Evolutionary conservation across 1,140 invertebrate species (phyloP), one percentile per base, ranked within the genome.

Genomic region (Drosophila burlai): DNA sequence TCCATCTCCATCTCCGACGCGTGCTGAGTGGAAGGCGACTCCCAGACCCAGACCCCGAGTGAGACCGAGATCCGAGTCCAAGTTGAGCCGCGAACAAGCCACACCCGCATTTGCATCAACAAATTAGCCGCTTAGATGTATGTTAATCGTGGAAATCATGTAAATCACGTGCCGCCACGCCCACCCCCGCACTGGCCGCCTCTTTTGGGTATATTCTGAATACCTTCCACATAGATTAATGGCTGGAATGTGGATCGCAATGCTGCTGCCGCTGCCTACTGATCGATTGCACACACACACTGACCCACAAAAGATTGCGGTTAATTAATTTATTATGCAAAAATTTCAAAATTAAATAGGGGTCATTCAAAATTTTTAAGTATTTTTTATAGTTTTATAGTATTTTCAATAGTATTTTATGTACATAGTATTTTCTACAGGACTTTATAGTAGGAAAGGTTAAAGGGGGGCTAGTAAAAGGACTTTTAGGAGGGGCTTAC

Each of bases 81-180:
- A 26, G 18, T 63, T 36, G 46, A 47, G 31, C 66, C 31, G 61
- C 16, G 67, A 54, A 69, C 49, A 40, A 49, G 71, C 78, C 80
- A 80, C 82, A 82, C 83, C 82, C 80, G 66, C 69, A 73, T 73
- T 73, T 72, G 67, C 54, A 60, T 73, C 69, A 59, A 82, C 74
- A 78, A 74, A 76, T 85, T 79, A 75, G 69, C 43, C 59, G 67
- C 60, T 55, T 50, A 58, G 59, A 63, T 40, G 46, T 76, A 83
- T 81, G 60, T 76, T 66, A 66, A 46, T 45, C 63, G 79, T 84
- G 82, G 79, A 76, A 66, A 46, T 45, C 63, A 86, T 84, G 82
- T 85, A 80, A 66, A 46, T 65, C 54, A 73, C 80, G 54, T 78
- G 69, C 63, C 54, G 38, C 68, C 50, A 46, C 54, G 49, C 42